Evolutionary conservation across 2,888 invertebrate species (phyloP).

Genomic region (Lasioglossum calceatum): DNA sequence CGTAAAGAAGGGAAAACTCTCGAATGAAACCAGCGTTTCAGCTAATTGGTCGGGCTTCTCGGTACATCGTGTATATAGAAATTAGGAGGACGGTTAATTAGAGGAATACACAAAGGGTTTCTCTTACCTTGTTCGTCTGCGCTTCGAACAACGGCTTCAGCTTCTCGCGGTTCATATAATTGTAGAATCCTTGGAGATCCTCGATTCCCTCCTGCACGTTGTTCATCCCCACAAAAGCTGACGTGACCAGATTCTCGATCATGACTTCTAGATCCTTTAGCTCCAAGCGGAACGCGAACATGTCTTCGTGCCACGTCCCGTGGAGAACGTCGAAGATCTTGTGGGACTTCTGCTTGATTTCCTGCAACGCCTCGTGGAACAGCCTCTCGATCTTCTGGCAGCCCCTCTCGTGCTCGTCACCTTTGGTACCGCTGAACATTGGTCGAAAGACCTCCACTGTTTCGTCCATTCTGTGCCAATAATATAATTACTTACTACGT

Average conservation of each 20-base stretch:
- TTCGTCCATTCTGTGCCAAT: constrained; percentile 88
- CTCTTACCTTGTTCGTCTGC: constrained; percentile 87
- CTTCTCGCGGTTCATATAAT: constrained; percentile 91
- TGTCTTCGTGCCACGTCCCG: constrained; percentile 93
- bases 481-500: neutral
- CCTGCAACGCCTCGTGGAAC: constrained; percentile 88
- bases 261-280: constrained; percentile 90
- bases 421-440: constrained; percentile 91
- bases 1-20: neutral
- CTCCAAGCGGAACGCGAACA: constrained; percentile 87
- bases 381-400: constrained; percentile 90
- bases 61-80: neutral
- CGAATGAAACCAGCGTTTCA: neutral
- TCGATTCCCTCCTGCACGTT: constrained; percentile 93
- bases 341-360: constrained; percentile 87
- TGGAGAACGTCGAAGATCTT: constrained; percentile 92
- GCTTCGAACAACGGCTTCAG: constrained; percentile 89
- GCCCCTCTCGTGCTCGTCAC: constrained; percentile 88
- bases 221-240: constrained; percentile 91
- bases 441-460: constrained; percentile 89
- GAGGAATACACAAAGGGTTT: neutral
- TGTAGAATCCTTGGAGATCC: constrained; percentile 90
- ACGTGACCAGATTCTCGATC: constrained; percentile 92
- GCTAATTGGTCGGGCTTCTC: neutral
- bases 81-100: constrained; percentile 9